Conservation (phyloP, 1,140 invertebrate species). For the Drosophila serrata region DNA sequence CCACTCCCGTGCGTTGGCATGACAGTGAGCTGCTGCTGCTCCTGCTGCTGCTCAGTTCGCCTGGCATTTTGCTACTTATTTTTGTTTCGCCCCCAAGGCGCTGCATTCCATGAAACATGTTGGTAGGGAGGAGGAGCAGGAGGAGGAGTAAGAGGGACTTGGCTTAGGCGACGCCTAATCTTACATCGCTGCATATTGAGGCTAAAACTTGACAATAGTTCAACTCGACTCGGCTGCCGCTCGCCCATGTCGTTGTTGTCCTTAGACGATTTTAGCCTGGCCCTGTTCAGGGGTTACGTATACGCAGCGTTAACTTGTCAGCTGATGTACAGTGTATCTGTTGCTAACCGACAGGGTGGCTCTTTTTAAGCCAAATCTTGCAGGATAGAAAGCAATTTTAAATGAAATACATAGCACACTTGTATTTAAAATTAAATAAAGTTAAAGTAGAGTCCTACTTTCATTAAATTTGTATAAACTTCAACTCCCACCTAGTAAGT, state of each 20-base stretch:
- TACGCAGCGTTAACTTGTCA: slow-evolving; percentile 60
- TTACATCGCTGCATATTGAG: slow-evolving; percentile 81
- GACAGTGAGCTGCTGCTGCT: slow-evolving; percentile 30
- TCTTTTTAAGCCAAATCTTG: neutral
- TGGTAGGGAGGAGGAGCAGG: slow-evolving; percentile 14
- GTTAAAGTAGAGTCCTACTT: neutral
- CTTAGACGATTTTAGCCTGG: slow-evolving; percentile 64
- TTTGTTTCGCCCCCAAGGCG: slow-evolving; percentile 62
- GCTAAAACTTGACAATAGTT: slow-evolving; percentile 83
- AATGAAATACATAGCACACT: neutral
- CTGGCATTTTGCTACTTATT: slow-evolving; percentile 72
- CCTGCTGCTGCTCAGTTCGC: slow-evolving; percentile 9
- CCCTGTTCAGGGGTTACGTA: slow-evolving; percentile 64
- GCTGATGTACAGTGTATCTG: slow-evolving; percentile 15
- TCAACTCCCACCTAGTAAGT: no score
- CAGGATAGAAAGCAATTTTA: neutral
- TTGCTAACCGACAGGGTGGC: slow-evolving; percentile 6
- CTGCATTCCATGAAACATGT: slow-evolving; percentile 47
- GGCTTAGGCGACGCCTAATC: slow-evolving; percentile 62
- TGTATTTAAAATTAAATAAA: neutral
- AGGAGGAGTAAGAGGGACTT: slow-evolving; percentile 9
- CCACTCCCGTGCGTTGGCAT: slow-evolving; percentile 47
- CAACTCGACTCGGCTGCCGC: slow-evolving; percentile 72
- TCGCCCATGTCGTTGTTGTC: slow-evolving; percentile 61
- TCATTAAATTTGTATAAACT: no score